phyloP scores from a whole-genome alignment of 2,113 vertebrate genomes.

The Atlantisia rogersi region DNA sequence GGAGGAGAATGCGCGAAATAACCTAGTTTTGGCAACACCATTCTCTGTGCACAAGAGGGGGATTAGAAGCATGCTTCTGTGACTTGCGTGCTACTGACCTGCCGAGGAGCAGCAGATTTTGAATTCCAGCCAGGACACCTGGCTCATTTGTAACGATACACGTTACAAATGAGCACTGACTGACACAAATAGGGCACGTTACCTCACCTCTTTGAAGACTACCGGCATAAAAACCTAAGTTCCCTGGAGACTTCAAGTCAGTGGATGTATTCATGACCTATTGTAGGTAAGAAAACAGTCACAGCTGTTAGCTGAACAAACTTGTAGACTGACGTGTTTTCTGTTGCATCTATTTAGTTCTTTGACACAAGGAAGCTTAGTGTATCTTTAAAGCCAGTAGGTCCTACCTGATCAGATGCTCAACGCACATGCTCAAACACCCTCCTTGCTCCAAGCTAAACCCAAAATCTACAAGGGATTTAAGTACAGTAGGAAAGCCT shows the following conservation, averaged over 20 bases:
- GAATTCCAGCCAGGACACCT: background rate
- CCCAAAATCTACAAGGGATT: background rate
- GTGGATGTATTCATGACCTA: background rate
- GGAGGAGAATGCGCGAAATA: background rate
- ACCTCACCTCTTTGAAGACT: background rate
- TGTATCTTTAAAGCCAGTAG: background rate
- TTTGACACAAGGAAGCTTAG: fast-evolving
- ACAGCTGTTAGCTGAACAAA: background rate
- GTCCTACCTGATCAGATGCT: background rate
- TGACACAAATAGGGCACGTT: background rate
- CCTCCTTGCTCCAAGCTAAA: background rate
- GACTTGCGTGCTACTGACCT: background rate
- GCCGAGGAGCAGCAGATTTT: background rate
- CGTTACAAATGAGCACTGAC: background rate
- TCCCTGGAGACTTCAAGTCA: background rate
- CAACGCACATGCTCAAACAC: background rate
- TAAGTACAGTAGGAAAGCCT: background rate
- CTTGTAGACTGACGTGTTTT: background rate
- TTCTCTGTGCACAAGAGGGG: background rate
- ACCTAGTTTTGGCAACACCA: background rate
- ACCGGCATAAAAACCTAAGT: background rate
- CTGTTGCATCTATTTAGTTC: background rate
- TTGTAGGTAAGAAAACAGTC: background rate
- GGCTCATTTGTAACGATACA: background rate
- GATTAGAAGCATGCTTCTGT: background rate